Evolutionary conservation across 2,797 vertebrate genomes (phyloP), one percentile per base, ranked within the genome.

Genomic region (Furcifer pardalis): DNA sequence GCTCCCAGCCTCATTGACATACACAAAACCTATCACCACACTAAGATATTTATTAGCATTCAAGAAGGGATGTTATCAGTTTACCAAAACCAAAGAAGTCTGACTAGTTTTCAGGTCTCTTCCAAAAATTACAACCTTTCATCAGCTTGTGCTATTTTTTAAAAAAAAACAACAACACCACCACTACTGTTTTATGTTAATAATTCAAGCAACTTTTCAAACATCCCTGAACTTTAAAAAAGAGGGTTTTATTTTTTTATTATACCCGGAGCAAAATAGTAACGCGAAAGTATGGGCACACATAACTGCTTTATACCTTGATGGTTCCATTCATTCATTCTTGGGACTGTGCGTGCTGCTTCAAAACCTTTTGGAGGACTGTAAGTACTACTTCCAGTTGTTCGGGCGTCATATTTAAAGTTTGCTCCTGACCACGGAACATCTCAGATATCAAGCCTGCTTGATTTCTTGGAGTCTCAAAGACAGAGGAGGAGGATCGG

Each of bases 371-470:
- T 37, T 82, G 84, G 27, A 86, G 65, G 42, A 69, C 42, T 65
- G 35, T 40, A 71, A 86, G 84, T 7, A 86, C 84, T 19, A 49
- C n/a, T 44, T 62, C 79, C 72, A 86, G 66, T 15, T 86, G 91
- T 88, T 90, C 93, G 86, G 84, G 77, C 83, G 77, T 76, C 81
- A 85, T 84, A 89, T 89, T 90, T 63, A 91, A 87, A 27, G 76
- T 81, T 32, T 75, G 86, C 65, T 73, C 89, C 63, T 78, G 84
- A 78, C 73, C 89, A 85, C 91, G 42, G 25, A 75, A 62, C 69
- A 74, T 71, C 30, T 85, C 79, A 9, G 40, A 42, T 66, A 82
- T 40, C 10, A 52, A 79, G 32, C 46, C 72, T 9, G 80, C 42
- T 30, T 73, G 74, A 74, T 74, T 78, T 30, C 62, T 81, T 71